Evolutionary conservation across 2,888 invertebrate genomes (phyloP).

Genomic region (Latrodectus elegans): DNA sequence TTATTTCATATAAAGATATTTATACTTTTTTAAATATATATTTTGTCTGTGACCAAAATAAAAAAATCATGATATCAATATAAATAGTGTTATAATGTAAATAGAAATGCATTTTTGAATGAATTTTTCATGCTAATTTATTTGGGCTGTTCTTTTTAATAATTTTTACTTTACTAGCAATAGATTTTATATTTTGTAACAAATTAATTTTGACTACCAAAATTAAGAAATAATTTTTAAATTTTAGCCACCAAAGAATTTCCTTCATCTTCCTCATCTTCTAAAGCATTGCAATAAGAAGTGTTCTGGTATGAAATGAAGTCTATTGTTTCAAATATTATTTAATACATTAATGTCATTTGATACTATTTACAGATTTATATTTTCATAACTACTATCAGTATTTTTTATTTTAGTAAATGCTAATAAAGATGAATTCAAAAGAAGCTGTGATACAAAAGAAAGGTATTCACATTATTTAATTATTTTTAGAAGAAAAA

Average conservation of each 20-base stretch:
- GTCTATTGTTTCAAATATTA: neutral
- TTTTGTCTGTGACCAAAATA: neutral
- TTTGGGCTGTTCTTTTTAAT: neutral
- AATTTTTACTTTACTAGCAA: neutral
- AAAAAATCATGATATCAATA: too few relatives aligned
- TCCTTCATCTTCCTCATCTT: constrained; percentile 19
- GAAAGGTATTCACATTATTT: too few relatives aligned
- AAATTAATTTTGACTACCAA: neutral
- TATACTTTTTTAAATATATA: neutral
- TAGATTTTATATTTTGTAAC: neutral
- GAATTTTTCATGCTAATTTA: too few relatives aligned
- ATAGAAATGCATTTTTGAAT: too few relatives aligned
- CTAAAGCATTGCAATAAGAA: constrained; percentile 29
- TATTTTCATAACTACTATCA: too few relatives aligned
- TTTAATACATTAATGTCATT: too few relatives aligned
- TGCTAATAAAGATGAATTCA: too few relatives aligned
- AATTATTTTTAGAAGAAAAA: too few relatives aligned
- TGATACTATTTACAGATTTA: too few relatives aligned
- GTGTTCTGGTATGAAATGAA: constrained; percentile 14
- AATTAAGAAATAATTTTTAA: neutral
- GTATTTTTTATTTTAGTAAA: too few relatives aligned
- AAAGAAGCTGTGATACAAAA: too few relatives aligned
- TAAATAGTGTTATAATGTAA: too few relatives aligned
- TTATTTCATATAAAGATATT: neutral
- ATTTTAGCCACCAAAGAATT: constrained; percentile 38